Evolutionary conservation across 2,113 vertebrate species (phyloP), one percentile per base, ranked within the genome.

Genomic region (Sinocyclocheilus anshuiensis): DNA sequence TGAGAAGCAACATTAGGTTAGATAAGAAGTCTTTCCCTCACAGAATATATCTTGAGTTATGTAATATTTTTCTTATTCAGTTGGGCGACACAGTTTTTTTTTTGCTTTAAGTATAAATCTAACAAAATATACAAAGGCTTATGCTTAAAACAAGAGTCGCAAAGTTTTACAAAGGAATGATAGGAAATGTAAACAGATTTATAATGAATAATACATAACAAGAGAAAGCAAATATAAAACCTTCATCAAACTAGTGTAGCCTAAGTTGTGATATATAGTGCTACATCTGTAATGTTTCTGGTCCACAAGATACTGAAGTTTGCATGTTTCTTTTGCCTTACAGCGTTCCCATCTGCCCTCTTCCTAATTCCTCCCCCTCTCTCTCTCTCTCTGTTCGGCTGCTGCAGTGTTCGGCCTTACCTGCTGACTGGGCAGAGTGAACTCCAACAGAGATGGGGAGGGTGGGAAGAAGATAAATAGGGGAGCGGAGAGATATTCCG

Each of bases 381-480:
- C 26, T 79, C 26, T 3, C 12, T 55, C 76, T 77, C n/a, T 78
- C 48, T 78, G 12, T 78, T 15, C 50, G 16, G 26, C 77, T 39
- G 89, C 29, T 92, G 93, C 93, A 93, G 92, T 92, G 89, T 87
- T 72, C 20, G 83, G 61, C 84, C 84, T 88, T 90, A 90, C 86
- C 90, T 95, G 94, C 94, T 95, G 93, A 95, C 93, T 89, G 91
- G 85, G 92, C 93, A 94, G 90, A 94, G 92, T 63, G 84, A 90
- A 90, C 87, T 92, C 89, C 91, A 88, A 85, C 87, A 78, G 76
- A 76, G 75, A 65, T 13, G 39, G 83, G 81, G 76, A 59, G 80
- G 85, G 69, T 85, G 67, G 50, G 39, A 75, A 61, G 42, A 15
- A 55, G 79, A 77, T 22, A 63, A 55, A 22, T 16, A 75, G 42